These are phyloP conservation scores for Cynoglossus semilaevis DNA, from an alignment of 2,113 vertebrate species.

Conservation along the genomic window DNA sequence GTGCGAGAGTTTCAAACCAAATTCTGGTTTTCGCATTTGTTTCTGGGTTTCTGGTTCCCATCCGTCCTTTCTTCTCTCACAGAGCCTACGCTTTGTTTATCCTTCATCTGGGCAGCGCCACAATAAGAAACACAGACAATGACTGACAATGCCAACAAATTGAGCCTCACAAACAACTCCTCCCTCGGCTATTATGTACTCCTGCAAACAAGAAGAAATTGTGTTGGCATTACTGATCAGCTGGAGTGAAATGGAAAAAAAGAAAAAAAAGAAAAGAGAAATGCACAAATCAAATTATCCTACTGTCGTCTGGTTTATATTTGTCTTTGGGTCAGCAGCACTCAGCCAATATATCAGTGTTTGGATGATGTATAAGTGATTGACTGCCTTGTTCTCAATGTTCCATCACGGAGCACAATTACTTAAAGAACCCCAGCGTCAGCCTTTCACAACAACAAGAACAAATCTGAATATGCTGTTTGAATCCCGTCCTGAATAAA, in stretches of 20 bases:
- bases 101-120: constrained; percentile 25
- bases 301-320: constrained; percentile 13
- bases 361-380: no score
- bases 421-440: background rate
- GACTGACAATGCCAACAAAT: constrained; percentile 63
- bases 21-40: constrained; percentile 19
- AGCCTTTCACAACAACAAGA: constrained; percentile 12
- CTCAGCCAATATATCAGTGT: no score
- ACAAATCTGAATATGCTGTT: no score
- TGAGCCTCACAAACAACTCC: constrained; percentile 52
- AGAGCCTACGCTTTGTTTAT: constrained; percentile 49
- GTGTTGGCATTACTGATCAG: constrained; percentile 53
- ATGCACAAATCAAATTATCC: constrained; percentile 23
- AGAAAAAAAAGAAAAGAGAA: no score
- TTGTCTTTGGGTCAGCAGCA: background rate
- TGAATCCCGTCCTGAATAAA: no score
- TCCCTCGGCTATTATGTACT: constrained; percentile 38
- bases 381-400: no score
- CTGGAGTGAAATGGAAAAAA: constrained; percentile 16
- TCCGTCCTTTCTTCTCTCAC: constrained; percentile 31
- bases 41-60: constrained; percentile 19
- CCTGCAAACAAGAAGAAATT: constrained; percentile 46
- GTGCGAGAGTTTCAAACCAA: constrained; percentile 7
- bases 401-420: no score
- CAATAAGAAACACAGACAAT: constrained; percentile 31